These are phyloP conservation scores for Myioborus melanocephalus DNA, from an alignment of 2,797 vertebrate genomes.

Conservation along the genomic window DNA sequence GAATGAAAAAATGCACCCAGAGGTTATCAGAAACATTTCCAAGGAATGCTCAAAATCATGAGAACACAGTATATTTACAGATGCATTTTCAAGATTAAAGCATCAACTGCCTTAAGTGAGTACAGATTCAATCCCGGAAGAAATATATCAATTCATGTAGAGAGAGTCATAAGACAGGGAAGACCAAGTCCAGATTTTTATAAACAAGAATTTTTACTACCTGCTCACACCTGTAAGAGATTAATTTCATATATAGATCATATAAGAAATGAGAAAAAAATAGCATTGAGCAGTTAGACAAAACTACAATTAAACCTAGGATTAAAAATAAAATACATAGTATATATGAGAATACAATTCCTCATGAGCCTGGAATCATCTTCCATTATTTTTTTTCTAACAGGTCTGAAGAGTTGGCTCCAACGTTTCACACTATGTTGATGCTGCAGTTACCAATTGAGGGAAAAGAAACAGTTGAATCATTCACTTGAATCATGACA, in stretches of 20 bases:
- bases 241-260: not conserved
- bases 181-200: not conserved
- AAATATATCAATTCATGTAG: not conserved
- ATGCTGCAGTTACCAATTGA: not conserved
- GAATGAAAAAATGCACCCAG: not conserved
- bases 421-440: not conserved
- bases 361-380: not conserved
- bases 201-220: not conserved
- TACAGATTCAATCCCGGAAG: not conserved
- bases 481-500: not conserved
- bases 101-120: not conserved
- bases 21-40: not conserved
- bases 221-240: not conserved
- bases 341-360: not conserved
- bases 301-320: not conserved
- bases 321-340: not conserved
- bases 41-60: not conserved
- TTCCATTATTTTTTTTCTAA: not conserved
- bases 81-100: not conserved
- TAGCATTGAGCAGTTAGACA: not conserved
- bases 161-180: not conserved
- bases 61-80: not conserved
- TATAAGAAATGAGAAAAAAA: not conserved
- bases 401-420: fast-evolving
- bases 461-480: not conserved